Evolutionary conservation across 2,888 invertebrate species (phyloP).

Genomic region (Epinotia nisella): DNA sequence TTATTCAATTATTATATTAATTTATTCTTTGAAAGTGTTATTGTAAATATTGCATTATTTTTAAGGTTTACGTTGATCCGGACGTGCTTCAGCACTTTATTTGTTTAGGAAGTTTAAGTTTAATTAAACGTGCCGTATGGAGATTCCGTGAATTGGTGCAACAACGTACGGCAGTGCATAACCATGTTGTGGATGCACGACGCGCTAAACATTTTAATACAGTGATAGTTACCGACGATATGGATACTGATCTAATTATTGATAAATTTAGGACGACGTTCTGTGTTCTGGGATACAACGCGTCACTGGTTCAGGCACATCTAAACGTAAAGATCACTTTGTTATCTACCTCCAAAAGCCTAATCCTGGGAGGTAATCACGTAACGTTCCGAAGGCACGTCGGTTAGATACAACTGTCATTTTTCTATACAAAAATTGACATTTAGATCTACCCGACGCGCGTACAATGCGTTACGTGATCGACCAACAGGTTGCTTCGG

Average conservation of each 20-base stretch:
- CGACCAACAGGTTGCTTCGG: no score
- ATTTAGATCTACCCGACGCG: no score
- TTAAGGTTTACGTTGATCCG: neutral
- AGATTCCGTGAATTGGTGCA: neutral
- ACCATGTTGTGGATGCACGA: no score
- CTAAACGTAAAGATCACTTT: neutral
- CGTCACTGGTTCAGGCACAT: neutral
- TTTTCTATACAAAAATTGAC: no score
- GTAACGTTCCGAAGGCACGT: no score
- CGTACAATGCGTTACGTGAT: no score
- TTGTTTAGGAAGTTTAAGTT: neutral
- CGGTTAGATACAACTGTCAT: no score
- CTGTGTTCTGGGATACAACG: neutral
- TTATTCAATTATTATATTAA: neutral
- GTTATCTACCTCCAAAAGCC: neutral
- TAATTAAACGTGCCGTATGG: neutral
- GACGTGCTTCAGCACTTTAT: neutral
- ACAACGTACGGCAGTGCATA: no score
- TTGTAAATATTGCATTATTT: neutral
- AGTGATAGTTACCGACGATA: no score
- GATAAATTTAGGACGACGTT: neutral
- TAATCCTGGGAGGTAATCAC: no score
- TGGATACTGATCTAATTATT: neutral
- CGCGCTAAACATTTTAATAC: no score
- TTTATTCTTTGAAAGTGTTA: neutral